A percentile compares a stretch with the other conserved stretches of the same genome.
phyloP scores from a whole-genome alignment of 92 coral and sea anemone species.

The Phenganax marumi region DNA sequence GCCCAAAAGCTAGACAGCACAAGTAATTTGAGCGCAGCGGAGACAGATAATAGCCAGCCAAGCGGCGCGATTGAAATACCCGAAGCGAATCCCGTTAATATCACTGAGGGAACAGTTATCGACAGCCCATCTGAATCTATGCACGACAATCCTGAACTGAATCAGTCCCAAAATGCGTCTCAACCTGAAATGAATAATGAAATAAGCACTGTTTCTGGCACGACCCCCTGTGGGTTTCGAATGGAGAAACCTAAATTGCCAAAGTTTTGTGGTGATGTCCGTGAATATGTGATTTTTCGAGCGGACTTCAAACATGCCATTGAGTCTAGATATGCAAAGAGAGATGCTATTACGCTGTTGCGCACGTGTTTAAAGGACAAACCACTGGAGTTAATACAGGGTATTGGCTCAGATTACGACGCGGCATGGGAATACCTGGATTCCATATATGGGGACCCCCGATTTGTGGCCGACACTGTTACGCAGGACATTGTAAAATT shows the following conservation, averaged over 20 bases:
- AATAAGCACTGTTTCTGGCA: no score
- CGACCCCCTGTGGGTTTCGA: no score
- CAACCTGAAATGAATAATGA: constrained; percentile 13
- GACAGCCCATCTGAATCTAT: constrained; percentile 1
- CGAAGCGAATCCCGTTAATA: not conserved
- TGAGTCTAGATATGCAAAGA: constrained; percentile 45
- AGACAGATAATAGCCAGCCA: not conserved
- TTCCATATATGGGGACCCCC: constrained; percentile 60
- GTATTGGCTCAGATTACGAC: constrained; percentile 60
- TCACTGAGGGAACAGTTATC: not conserved
- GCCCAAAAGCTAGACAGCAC: constrained; percentile 20
- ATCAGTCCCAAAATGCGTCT: not conserved
- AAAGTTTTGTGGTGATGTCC: constrained; percentile 60
- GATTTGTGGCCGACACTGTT: constrained; percentile 59
- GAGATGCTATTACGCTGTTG: constrained; percentile 57
- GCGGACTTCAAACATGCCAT: constrained; percentile 63
- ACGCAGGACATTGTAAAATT: constrained; percentile 57
- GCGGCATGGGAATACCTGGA: constrained; percentile 60
- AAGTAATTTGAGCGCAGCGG: constrained; percentile 10
- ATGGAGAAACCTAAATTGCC: constrained; percentile 63
- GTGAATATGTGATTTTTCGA: constrained; percentile 55
- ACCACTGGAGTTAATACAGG: constrained; percentile 58
- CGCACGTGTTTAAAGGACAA: constrained; percentile 54
- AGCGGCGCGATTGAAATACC: not conserved
- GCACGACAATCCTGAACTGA: not conserved